A percentile compares a stretch with the other conserved stretches of the same genome.
Evolutionary conservation across 2,113 vertebrate species (phyloP).

Genomic region (Xiphophorus hellerii): DNA sequence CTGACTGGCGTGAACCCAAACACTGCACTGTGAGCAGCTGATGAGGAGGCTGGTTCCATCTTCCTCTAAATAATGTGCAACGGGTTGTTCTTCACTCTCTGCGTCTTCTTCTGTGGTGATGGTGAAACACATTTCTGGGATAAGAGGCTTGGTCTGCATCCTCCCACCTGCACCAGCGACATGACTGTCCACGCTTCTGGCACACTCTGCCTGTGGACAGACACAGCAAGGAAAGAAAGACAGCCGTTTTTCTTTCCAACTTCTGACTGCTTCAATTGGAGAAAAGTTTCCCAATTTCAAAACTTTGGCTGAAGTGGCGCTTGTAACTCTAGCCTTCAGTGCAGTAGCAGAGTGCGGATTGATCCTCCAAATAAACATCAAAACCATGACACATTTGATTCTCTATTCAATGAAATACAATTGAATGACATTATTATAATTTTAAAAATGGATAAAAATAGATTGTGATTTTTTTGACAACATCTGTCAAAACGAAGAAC

Average conservation of each 20-base stretch:
- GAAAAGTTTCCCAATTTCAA: too few relatives aligned
- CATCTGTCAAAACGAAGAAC: too few relatives aligned
- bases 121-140: constrained; percentile 97
- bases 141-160: constrained; percentile 91
- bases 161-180: constrained; percentile 48
- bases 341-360: too few relatives aligned
- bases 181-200: constrained; percentile 66
- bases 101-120: constrained; percentile 86
- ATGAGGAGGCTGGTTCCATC: constrained; percentile 93
- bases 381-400: too few relatives aligned
- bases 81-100: constrained; percentile 79
- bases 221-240: background rate
- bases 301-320: too few relatives aligned
- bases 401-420: too few relatives aligned
- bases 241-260: background rate
- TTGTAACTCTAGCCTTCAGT: too few relatives aligned
- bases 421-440: too few relatives aligned
- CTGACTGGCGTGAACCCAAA: constrained; percentile 95
- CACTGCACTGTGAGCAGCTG: constrained; percentile 90
- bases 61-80: constrained; percentile 88
- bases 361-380: too few relatives aligned
- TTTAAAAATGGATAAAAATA: too few relatives aligned
- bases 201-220: constrained; percentile 83
- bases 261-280: too few relatives aligned
- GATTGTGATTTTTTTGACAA: too few relatives aligned